Conservation (phyloP, 1,140 invertebrate genomes). For the Aradophagus sp. region DNA sequence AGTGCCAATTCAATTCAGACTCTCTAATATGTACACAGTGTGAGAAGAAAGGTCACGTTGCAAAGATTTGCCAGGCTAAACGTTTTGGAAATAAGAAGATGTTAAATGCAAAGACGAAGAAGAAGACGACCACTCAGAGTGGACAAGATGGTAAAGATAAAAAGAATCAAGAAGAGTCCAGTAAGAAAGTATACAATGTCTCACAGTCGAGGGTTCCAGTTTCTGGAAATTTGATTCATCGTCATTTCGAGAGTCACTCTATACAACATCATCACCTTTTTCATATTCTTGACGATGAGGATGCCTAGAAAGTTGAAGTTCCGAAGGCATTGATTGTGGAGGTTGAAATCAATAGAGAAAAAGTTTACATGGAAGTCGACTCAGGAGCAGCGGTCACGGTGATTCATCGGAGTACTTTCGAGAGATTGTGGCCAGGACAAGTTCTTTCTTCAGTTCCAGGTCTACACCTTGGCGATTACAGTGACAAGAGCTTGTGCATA, state of each 20-base stretch:
- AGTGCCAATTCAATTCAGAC: neutral
- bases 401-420: slow-evolving; percentile 14
- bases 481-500: neutral
- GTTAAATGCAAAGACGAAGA: slow-evolving; percentile 1
- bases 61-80: slow-evolving; percentile 4
- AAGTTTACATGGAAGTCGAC: slow-evolving; percentile 11
- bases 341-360: slow-evolving; percentile 1
- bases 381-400: slow-evolving; percentile 22
- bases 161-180: too few relatives aligned
- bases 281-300: too few relatives aligned
- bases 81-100: neutral
- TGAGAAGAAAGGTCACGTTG: slow-evolving; percentile 1
- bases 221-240: too few relatives aligned
- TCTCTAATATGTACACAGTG: neutral
- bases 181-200: too few relatives aligned
- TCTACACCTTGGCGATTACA: slow-evolving; percentile 4
- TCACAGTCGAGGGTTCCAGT: too few relatives aligned
- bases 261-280: slow-evolving; percentile 3
- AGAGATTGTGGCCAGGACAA: slow-evolving; percentile 6
- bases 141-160: too few relatives aligned
- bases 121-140: neutral
- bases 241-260: neutral
- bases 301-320: neutral
- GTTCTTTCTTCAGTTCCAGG: neutral
- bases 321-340: slow-evolving; percentile 1